Evolutionary conservation across 2,888 invertebrate genomes (phyloP).

Genomic region (Argyra leucocephala): DNA sequence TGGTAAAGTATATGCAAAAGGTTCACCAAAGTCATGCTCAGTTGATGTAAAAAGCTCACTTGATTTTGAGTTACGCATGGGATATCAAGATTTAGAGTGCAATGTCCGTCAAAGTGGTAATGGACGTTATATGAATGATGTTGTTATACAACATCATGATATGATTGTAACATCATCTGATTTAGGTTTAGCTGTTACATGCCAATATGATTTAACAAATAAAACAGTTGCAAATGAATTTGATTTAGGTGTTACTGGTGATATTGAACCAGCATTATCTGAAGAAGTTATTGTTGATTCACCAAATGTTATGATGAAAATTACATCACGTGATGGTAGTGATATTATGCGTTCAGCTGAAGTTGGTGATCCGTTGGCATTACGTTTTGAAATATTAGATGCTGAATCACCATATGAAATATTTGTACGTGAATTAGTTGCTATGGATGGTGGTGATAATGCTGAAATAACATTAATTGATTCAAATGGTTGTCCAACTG

Average conservation of each 20-base stretch:
- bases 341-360: conserved; percentile 79
- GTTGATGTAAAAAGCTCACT: conserved; percentile 77
- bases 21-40: conserved; percentile 84
- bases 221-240: conserved; percentile 90
- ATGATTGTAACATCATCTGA: conserved; percentile 91
- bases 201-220: conserved; percentile 88
- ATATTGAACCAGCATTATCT: conserved; percentile 73
- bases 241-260: conserved; percentile 78
- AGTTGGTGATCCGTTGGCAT: conserved; percentile 84
- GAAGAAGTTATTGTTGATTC: conserved; percentile 90
- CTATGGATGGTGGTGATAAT: conserved; percentile 87
- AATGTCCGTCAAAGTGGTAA: conserved; percentile 80
- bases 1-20: conserved; percentile 90
- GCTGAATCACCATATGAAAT: conserved; percentile 90
- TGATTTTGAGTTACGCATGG: conserved; percentile 84
- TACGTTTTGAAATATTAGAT: conserved; percentile 86
- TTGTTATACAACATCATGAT: conserved; percentile 90
- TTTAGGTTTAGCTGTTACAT: conserved; percentile 84
- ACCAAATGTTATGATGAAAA: conserved; percentile 90
- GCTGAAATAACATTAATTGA: conserved; percentile 89
- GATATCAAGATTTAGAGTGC: conserved; percentile 84
- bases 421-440: conserved; percentile 85
- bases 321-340: conserved; percentile 74
- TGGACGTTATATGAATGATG: conserved; percentile 81
- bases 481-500: conserved; percentile 84